Evolutionary conservation across 2,113 vertebrate genomes (phyloP), one percentile per base, ranked within the genome.

Genomic region (Oryzias javanicus): DNA sequence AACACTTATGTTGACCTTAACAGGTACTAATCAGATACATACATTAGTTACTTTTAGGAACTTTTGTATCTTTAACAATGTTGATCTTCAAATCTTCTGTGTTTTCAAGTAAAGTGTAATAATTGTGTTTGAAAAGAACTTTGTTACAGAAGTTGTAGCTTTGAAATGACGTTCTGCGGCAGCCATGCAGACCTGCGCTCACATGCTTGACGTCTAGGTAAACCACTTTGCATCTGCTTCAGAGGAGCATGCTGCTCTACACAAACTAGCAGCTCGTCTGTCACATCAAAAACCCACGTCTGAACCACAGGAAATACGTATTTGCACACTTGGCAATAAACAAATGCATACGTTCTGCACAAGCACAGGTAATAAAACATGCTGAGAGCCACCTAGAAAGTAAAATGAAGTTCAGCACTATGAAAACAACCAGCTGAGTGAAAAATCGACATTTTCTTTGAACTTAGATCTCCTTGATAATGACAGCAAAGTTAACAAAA

Each of bases 201-300:
- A 75, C 76, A 82, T 29, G 46, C 67, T 74, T 64, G 6, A 47
- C n/a, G 40, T 62, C 51, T 61, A 22, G 55, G 51, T 42, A 61
- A 81, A 84, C 78, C 76, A 48, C 79, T 67, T 18, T 84, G 68
- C 76, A 78, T 79, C 66, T 85, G 80, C 76, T 72, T 25, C 45
- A 72, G 69, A 72, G 69, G 63, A 80, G 83, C 79, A 84, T 86
- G 85, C 83, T 84, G 82, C 83, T 65, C 19, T 50, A 70, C 55
- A 58, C 59, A 76, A 55, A 73, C 60, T 46, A 76, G 80, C 80
- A 68, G 60, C 80, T 76, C 13, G 84, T 84, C 86, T 88, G 72
- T 80, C 88, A 88, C 82, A 83, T 87, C 53, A 60, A 81, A 82
- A 86, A 76, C 74, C 87, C 70, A 70, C 72, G 82, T 84, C 86